Conservation (phyloP, 1,140 invertebrate genomes). For the Eriocheir sinensis region DNA sequence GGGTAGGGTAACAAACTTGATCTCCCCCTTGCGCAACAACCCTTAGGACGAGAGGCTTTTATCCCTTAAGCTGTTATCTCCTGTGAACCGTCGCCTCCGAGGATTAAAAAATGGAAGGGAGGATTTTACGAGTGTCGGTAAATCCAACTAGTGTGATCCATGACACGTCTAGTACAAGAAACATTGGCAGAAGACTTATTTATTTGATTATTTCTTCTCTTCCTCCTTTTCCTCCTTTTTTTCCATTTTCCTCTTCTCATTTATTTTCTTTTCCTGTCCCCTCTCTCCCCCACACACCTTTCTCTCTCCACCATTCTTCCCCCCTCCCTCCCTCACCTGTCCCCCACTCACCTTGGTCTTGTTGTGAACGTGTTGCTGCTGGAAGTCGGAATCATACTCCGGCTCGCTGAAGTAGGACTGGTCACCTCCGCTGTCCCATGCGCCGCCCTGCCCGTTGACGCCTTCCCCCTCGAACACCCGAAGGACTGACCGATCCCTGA, state of each 20-base stretch:
- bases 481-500: slow-evolving; percentile 94
- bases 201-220: too few relatives aligned
- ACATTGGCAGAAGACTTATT: too few relatives aligned
- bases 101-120: too few relatives aligned
- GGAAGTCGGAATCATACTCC: slow-evolving; percentile 96
- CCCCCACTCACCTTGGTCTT: slow-evolving; percentile 89
- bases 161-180: too few relatives aligned
- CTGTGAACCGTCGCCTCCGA: too few relatives aligned
- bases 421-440: slow-evolving; percentile 80
- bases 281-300: background rate
- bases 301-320: background rate
- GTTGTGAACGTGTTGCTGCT: slow-evolving; percentile 96
- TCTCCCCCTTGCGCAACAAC: too few relatives aligned
- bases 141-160: too few relatives aligned
- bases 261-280: background rate
- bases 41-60: too few relatives aligned
- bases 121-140: too few relatives aligned
- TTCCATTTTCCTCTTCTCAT: background rate
- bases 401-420: slow-evolving; percentile 95
- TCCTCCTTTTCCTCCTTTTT: too few relatives aligned
- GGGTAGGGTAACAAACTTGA: too few relatives aligned
- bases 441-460: slow-evolving; percentile 74
- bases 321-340: background rate
- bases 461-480: slow-evolving; percentile 93
- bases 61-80: too few relatives aligned